These are phyloP conservation scores for Bombyx mandarina DNA, from an alignment of 1,140 invertebrate species.

Conservation along the genomic window DNA sequence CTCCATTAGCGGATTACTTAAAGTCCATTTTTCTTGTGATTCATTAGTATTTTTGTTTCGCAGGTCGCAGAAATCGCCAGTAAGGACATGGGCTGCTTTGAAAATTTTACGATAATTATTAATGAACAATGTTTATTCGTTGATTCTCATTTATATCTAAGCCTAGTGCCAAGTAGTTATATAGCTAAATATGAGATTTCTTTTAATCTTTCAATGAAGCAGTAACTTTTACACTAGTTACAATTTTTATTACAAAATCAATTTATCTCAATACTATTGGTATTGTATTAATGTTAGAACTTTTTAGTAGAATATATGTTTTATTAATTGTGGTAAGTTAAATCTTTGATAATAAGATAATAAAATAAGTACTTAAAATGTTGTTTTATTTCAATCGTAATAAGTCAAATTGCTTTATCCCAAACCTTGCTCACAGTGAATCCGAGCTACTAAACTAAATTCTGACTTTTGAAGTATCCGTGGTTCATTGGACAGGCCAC, in stretches of 20 bases:
- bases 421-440: too few species aligned
- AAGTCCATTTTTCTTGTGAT: not conserved
- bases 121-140: slow-evolving; percentile 30
- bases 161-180: slow-evolving; percentile 52
- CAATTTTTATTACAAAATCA: slow-evolving; percentile 37
- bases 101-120: not conserved
- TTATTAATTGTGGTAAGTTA: slow-evolving; percentile 43
- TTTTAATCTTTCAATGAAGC: slow-evolving; percentile 27
- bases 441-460: too few species aligned
- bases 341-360: slow-evolving; percentile 55
- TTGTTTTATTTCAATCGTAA: not conserved
- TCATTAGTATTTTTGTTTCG: slow-evolving; percentile 1
- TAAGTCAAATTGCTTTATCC: too few species aligned
- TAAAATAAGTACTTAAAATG: slow-evolving; percentile 18
- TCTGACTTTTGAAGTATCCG: too few species aligned
- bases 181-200: slow-evolving; percentile 23
- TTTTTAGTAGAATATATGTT: slow-evolving; percentile 32
- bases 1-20: slow-evolving; percentile 1
- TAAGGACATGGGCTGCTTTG: slow-evolving; percentile 21
- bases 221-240: slow-evolving; percentile 23
- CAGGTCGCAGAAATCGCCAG: slow-evolving; percentile 65
- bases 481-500: too few species aligned
- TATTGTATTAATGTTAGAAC: slow-evolving; percentile 27
- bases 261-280: slow-evolving; percentile 28
- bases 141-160: slow-evolving; percentile 41